Evolutionary conservation across 2,113 vertebrate species (phyloP), one percentile per base, ranked within the genome.

Genomic region (Daubentonia madagascariensis): DNA sequence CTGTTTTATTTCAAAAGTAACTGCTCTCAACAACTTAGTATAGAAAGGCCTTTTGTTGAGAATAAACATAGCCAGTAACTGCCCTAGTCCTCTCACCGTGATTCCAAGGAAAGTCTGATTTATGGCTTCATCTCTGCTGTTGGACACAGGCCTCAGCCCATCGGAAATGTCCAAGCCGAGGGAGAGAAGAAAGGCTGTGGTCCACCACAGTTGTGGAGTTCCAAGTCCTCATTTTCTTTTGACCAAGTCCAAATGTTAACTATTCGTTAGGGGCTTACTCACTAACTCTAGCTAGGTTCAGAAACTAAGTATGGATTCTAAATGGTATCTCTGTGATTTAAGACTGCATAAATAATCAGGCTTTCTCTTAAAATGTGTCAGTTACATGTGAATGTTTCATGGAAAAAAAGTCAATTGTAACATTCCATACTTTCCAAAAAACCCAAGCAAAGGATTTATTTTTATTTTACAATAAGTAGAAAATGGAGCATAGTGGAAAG

Each of bases 91-190:
- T 85, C 75, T 95, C 54, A 57, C 23, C 48, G 28, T 40, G 89
- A 73, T 81, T 97, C 75, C 86, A 86, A 87, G 87, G 83, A 57
- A 96, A 94, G 65, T 81, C 86, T 96, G 96, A 93, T 67, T 93
- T 96, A 85, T 57, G n/a, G 17, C 70, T 81, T 68, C 2, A 5
- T 32, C n/a, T 85, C 59, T 97, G 91, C 45, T 93, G 73, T 76
- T 97, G 97, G 94, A 92, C 57, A 54, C 52, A 61, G 43, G 88
- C 93, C 91, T 97, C n/a, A 63, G 76, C 54, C 40, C 73, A 40
- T 59, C 83, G 90, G 75, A 95, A 96, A 40, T 79, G 92, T 93
- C 80, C 63, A n/a, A 90, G 73, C 81, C 43, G 8, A 86, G 95
- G 81, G 86, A 70, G n/a, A 78, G 25, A 75, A 81, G 45, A 23